phyloP scores from a whole-genome alignment of 2,888 invertebrate genomes.

The Azorinus chamasolen region DNA sequence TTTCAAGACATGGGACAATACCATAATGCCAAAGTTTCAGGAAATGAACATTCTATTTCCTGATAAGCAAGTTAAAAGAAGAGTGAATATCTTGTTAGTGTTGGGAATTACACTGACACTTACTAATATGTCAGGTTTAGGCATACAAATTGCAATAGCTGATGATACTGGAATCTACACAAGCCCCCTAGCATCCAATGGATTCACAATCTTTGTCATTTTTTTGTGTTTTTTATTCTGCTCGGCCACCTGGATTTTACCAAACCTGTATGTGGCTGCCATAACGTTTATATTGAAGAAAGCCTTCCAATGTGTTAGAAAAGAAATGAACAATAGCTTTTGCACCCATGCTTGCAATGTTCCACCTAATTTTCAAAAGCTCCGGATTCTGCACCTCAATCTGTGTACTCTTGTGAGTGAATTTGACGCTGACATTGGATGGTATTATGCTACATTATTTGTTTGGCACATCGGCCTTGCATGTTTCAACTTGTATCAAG shows the following conservation, averaged over 20 bases:
- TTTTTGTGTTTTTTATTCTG: too few relatives aligned
- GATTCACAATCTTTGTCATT: too few relatives aligned
- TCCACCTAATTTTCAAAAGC: not conserved
- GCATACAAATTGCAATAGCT: constrained; percentile 8
- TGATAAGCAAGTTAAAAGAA: not conserved
- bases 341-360: not conserved
- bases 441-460: constrained; percentile 6
- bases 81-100: not conserved
- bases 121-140: constrained; percentile 6
- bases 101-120: not conserved
- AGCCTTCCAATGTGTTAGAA: too few relatives aligned
- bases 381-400: constrained; percentile 1
- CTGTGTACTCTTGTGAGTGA: constrained; percentile 9
- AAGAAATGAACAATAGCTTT: not conserved
- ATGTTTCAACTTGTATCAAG: constrained; percentile 12
- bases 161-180: too few relatives aligned
- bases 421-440: constrained; percentile 9
- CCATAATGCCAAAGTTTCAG: constrained; percentile 14
- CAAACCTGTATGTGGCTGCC: too few relatives aligned
- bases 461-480: constrained; percentile 1
- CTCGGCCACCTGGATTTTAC: too few relatives aligned
- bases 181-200: too few relatives aligned
- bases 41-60: constrained; percentile 22
- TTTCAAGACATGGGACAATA: constrained; percentile 20
- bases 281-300: too few relatives aligned